These are phyloP conservation scores for Chionis minor DNA, from an alignment of 2,113 vertebrate species.

Conservation along the genomic window DNA sequence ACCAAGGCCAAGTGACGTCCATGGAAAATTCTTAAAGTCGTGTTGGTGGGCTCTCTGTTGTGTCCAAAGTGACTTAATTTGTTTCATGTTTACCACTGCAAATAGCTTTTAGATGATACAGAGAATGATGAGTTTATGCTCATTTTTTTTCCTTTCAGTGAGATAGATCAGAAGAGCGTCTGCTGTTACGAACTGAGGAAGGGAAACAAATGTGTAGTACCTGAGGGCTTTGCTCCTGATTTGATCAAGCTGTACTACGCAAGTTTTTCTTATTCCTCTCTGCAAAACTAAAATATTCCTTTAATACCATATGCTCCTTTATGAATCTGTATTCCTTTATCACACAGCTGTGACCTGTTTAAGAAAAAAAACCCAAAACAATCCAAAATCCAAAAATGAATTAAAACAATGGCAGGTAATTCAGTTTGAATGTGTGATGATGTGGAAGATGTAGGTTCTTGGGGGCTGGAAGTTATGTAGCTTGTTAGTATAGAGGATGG, in stretches of 20 bases:
- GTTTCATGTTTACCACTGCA: not conserved
- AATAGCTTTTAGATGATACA: not conserved
- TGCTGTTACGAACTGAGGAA: not conserved
- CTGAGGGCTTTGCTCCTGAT: not conserved
- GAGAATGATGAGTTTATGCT: not conserved
- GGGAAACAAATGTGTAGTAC: not conserved
- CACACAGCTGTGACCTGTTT: not conserved
- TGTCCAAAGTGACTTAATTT: not conserved
- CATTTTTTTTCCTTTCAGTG: not conserved
- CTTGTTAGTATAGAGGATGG: not conserved
- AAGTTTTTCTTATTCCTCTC: not conserved
- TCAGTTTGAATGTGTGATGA: not conserved
- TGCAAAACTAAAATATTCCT: not conserved
- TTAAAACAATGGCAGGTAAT: not conserved
- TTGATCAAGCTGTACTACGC: not conserved
- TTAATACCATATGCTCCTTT: not conserved
- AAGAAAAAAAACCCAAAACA: not conserved
- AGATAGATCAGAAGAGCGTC: not conserved
- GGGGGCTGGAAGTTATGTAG: not conserved
- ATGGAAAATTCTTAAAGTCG: not conserved
- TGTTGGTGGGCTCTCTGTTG: not conserved
- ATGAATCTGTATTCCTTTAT: not conserved
- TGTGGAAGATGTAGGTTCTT: not conserved
- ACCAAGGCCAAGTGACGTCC: not conserved
- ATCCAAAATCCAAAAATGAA: not conserved